These are phyloP conservation scores for Scaptomyza caliginosa DNA, from an alignment of 2,888 invertebrate species.

Conservation along the genomic window DNA sequence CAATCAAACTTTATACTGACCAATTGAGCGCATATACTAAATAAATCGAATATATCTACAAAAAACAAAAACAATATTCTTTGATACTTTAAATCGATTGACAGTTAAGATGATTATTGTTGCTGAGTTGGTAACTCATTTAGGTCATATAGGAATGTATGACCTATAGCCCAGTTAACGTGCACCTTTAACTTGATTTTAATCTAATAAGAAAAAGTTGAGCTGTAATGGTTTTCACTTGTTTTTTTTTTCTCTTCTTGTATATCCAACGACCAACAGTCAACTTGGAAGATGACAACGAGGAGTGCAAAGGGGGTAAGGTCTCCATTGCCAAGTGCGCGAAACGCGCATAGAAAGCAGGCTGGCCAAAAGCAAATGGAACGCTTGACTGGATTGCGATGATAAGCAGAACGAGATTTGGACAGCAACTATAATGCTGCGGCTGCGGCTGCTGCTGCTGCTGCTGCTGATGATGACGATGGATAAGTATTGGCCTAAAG, in stretches of 20 bases:
- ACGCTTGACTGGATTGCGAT: slow-evolving; percentile 44
- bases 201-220: slow-evolving; percentile 53
- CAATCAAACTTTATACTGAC: background rate
- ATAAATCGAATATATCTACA: slow-evolving; percentile 27
- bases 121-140: background rate
- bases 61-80: background rate
- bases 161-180: background rate
- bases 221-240: slow-evolving; percentile 62
- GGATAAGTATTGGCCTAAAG: slow-evolving; percentile 45
- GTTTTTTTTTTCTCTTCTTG: slow-evolving; percentile 13
- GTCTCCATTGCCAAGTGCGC: slow-evolving; percentile 21
- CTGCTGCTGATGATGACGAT: slow-evolving; percentile 47
- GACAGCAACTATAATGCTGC: background rate
- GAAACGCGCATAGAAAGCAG: slow-evolving; percentile 42
- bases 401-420: slow-evolving; percentile 63
- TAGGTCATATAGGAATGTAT: background rate
- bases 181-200: slow-evolving; percentile 10
- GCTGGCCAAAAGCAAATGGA: slow-evolving; percentile 28
- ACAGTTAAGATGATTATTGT: no score
- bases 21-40: slow-evolving; percentile 2
- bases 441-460: background rate
- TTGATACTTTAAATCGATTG: background rate
- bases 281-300: slow-evolving; percentile 27
- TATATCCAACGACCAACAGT: no score
- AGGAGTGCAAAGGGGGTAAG: slow-evolving; percentile 3